Evolutionary conservation across 2,888 invertebrate genomes (phyloP).

Genomic region (Anoplius nigerrimus): DNA sequence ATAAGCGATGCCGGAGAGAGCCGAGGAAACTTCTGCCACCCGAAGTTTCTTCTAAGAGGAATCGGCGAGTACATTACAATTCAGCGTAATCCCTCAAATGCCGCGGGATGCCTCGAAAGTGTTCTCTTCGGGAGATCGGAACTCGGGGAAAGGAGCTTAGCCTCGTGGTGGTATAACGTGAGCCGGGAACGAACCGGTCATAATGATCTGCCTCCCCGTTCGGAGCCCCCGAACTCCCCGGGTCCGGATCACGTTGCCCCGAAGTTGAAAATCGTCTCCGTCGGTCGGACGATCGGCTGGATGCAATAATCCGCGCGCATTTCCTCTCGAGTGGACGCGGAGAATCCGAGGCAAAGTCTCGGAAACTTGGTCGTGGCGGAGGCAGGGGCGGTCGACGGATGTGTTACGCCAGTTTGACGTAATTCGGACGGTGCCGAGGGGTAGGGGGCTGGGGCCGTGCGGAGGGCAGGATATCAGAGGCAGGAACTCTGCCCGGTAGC

Average conservation of each 20-base stretch:
- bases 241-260: neutral
- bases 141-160: too few species aligned
- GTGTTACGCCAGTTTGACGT: constrained; percentile 68
- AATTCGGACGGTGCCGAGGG: constrained; percentile 56
- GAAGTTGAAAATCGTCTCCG: neutral
- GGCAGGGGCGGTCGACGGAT: constrained; percentile 43
- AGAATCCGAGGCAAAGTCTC: constrained; percentile 52
- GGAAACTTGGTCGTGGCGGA: constrained; percentile 44
- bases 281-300: neutral
- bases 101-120: too few species aligned
- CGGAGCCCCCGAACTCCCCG: neutral
- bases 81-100: too few species aligned
- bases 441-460: too few species aligned
- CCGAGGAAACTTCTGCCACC: too few species aligned
- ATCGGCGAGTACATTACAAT: too few species aligned
- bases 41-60: too few species aligned
- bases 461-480: constrained; percentile 8
- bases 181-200: too few species aligned
- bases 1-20: too few species aligned
- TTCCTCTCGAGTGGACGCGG: constrained; percentile 43
- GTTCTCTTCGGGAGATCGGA: too few species aligned
- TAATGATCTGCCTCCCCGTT: neutral
- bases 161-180: too few species aligned
- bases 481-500: neutral
- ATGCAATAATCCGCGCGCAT: constrained; percentile 15